Conservation (phyloP, 1,140 invertebrate genomes). For the Carposina sasakii region DNA sequence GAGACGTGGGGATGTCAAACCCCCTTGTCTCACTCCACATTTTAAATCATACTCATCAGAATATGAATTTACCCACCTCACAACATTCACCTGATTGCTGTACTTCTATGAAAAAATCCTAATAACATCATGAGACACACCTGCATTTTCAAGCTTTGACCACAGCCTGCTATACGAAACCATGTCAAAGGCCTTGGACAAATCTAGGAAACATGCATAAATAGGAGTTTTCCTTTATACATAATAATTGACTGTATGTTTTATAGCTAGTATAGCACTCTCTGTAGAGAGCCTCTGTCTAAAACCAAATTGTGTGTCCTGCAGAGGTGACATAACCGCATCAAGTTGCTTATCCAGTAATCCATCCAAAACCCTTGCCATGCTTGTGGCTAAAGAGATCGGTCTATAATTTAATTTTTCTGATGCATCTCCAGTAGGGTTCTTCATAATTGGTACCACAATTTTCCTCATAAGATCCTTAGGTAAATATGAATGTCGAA, state of each 20-base stretch:
- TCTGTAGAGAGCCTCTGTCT: not conserved
- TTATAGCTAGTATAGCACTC: not conserved
- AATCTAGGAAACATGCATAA: not conserved
- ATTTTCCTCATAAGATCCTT: slow-evolving; percentile 5
- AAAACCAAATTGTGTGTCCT: not conserved
- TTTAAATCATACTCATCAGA: not conserved
- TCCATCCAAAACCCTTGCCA: not conserved
- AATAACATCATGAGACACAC: not conserved
- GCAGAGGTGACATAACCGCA: not conserved
- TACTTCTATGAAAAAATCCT: not conserved
- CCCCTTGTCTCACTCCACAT: not conserved
- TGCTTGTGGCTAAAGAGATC: not conserved
- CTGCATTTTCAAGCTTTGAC: not conserved
- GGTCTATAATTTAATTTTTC: slow-evolving; percentile 12
- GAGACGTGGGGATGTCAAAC: not conserved
- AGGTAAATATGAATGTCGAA: slow-evolving; percentile 9
- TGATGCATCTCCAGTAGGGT: slow-evolving; percentile 4
- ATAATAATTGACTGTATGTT: not conserved
- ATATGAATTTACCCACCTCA: not conserved
- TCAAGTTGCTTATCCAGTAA: not conserved
- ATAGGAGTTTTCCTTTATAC: not conserved
- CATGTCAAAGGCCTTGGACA: not conserved
- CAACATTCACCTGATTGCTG: not conserved
- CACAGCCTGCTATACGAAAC: not conserved
- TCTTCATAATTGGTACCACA: slow-evolving; percentile 9